These are phyloP conservation scores for Coilia nasus DNA, from an alignment of 2,797 vertebrate species.

Conservation along the genomic window DNA sequence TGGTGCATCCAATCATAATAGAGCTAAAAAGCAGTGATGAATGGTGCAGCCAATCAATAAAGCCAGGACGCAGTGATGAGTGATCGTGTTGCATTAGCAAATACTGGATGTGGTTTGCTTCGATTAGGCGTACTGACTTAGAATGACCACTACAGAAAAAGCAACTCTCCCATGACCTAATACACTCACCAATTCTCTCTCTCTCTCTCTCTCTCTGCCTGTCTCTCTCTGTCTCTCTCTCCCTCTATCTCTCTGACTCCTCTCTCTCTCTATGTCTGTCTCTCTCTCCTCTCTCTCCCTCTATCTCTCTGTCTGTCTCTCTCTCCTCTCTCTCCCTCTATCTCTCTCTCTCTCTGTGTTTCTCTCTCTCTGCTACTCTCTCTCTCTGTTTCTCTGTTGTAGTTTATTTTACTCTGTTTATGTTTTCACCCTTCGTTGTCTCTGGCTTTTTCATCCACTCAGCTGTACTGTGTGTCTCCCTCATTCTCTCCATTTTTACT, in stretches of 20 bases:
- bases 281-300: no score
- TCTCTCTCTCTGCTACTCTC: background rate
- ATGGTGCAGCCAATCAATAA: background rate
- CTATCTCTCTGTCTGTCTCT: no score
- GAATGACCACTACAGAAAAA: slow-evolving; percentile 40
- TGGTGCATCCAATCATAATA: background rate
- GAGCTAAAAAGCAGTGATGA: background rate
- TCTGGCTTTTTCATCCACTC: no score
- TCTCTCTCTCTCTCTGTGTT: background rate
- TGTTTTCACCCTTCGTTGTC: no score
- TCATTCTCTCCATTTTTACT: no score
- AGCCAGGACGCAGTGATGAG: slow-evolving; percentile 33
- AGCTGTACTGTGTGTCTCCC: no score
- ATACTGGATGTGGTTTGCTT: slow-evolving; percentile 37
- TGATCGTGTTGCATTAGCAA: slow-evolving; percentile 50
- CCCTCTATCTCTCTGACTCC: no score
- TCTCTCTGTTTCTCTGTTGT: no score
- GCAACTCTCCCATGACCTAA: slow-evolving; percentile 33
- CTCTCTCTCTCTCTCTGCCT: background rate
- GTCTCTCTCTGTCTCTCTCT: no score
- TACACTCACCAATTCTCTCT: slow-evolving; percentile 19
- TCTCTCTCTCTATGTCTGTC: no score
- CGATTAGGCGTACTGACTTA: slow-evolving; percentile 44
- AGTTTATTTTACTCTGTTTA: no score
- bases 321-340: background rate